Evolutionary conservation across 2,113 vertebrate species (phyloP).

Genomic region (Phasianus colchicus): DNA sequence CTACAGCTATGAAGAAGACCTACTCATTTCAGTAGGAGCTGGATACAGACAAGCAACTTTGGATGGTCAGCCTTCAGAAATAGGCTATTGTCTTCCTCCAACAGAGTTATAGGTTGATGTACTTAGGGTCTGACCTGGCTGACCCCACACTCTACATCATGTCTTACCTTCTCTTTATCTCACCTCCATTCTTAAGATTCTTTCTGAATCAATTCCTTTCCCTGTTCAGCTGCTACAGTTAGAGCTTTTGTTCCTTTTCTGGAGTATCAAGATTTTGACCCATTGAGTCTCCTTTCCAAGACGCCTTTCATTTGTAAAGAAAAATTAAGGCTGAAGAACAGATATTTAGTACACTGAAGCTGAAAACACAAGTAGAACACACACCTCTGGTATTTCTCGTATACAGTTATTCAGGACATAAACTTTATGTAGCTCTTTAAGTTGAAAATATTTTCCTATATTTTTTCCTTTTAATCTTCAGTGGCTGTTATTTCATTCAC

Average conservation of each 20-base stretch:
- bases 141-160: not conserved
- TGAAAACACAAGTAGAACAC: not conserved
- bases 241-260: not conserved
- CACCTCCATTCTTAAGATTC: slow-evolving; percentile 56
- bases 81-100: not conserved
- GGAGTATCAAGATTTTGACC: slow-evolving; percentile 1
- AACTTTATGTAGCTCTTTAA: not conserved
- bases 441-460: not conserved
- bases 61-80: not conserved
- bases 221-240: not conserved
- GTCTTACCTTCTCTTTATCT: slow-evolving; percentile 51
- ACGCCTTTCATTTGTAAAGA: not conserved
- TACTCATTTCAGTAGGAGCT: not conserved
- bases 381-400: not conserved
- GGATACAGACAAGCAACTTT: not conserved
- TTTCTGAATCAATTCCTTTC: not conserved
- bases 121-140: not conserved
- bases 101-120: not conserved
- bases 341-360: not conserved
- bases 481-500: not conserved
- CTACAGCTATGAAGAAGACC: not conserved
- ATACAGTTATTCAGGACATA: not conserved
- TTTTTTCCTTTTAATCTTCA: slow-evolving; percentile 28
- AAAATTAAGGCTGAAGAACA: not conserved
- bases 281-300: not conserved